These are phyloP conservation scores for Notodonta dromedarius DNA, from an alignment of 2,888 invertebrate species.

Conservation along the genomic window DNA sequence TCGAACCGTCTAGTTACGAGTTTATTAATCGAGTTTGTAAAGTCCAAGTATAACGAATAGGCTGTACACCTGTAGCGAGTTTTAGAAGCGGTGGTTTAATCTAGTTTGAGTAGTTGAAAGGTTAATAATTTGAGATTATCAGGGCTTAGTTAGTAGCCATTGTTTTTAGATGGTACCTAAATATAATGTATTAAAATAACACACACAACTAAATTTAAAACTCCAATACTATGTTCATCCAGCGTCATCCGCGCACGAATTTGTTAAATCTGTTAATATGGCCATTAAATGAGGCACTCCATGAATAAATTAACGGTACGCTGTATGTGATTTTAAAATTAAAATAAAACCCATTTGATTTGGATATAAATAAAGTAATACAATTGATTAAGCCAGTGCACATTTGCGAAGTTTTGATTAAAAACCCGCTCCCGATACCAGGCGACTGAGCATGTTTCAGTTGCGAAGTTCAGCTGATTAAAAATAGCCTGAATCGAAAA, in stretches of 20 bases:
- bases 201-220: too few species aligned
- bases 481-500: constrained; percentile 50
- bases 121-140: not conserved
- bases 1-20: constrained; percentile 24
- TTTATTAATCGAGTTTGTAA: constrained; percentile 23
- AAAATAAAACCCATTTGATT: constrained; percentile 16
- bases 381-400: constrained; percentile 18
- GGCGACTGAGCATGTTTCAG: constrained; percentile 61
- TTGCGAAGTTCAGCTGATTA: constrained; percentile 64
- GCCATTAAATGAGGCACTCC: not conserved
- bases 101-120: not conserved
- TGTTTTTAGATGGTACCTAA: too few species aligned
- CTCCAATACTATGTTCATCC: too few species aligned
- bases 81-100: constrained; percentile 1
- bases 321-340: constrained; percentile 3
- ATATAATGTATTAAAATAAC: too few species aligned
- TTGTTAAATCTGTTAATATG: constrained; percentile 4
- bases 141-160: not conserved
- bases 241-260: not conserved
- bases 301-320: not conserved
- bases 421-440: constrained; percentile 45
- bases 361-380: constrained; percentile 11
- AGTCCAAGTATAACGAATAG: constrained; percentile 11
- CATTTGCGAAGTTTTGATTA: constrained; percentile 38
- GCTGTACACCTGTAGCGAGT: constrained; percentile 11